Conservation (phyloP, 30 jellyfish, hydroid and myxozoan species). For the Turritopsis rubra region DNA sequence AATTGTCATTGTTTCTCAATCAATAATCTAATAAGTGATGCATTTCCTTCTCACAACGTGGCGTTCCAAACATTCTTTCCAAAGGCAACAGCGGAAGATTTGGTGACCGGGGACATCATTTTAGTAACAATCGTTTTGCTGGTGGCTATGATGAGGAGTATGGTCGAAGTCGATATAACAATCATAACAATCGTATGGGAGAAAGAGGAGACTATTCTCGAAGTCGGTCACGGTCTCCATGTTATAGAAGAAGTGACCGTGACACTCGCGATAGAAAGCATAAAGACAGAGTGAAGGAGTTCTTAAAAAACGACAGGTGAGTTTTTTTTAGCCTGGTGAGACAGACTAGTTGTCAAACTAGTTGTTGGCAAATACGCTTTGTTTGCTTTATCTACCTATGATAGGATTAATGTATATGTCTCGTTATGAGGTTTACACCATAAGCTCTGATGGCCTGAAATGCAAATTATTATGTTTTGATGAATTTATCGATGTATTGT, state of each 20-base stretch:
- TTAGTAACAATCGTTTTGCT: neutral
- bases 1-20: neutral
- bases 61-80: neutral
- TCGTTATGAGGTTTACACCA: too few species aligned
- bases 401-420: too few species aligned
- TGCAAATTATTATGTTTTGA: too few species aligned
- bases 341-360: too few species aligned
- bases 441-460: too few species aligned
- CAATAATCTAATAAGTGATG: too few species aligned
- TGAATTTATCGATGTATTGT: too few species aligned
- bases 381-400: too few species aligned
- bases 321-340: neutral
- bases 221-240: slow-evolving; percentile 35
- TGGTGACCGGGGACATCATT: neutral
- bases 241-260: slow-evolving; percentile 24
- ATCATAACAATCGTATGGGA: slow-evolving; percentile 5
- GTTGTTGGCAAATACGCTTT: too few species aligned
- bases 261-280: slow-evolving; percentile 40
- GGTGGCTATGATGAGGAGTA: neutral
- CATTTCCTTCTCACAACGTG: too few species aligned
- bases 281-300: slow-evolving; percentile 31
- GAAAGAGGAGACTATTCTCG: neutral
- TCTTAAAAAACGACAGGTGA: slow-evolving; percentile 33
- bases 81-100: neutral
- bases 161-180: slow-evolving; percentile 13